Percentiles rank a stretch among this genome's conserved stretches.
Evolutionary conservation across 2,113 vertebrate species (phyloP).

Genomic region (Myotis yumanensis): DNA sequence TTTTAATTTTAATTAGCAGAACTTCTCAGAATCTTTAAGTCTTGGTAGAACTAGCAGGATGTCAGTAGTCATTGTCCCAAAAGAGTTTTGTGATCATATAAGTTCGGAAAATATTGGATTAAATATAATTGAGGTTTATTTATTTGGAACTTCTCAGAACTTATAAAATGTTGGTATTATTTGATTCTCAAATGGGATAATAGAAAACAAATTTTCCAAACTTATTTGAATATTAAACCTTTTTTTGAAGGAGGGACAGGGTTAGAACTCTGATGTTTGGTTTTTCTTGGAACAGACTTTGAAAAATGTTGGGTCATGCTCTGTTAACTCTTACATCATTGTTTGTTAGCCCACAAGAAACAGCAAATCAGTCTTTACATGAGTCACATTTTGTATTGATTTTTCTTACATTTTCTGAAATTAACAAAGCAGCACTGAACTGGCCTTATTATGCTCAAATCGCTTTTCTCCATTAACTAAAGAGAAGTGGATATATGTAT

Average conservation of each 20-base stretch:
- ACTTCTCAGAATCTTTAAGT: background rate
- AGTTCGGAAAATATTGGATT: background rate
- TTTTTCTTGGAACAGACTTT: background rate
- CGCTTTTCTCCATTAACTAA: background rate
- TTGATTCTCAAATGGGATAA: background rate
- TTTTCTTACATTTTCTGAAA: background rate
- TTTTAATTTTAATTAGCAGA: slow-evolving; percentile 22
- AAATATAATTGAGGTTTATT: slow-evolving; percentile 11
- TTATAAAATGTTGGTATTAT: slow-evolving; percentile 1
- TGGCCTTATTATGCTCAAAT: background rate
- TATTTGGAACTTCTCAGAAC: background rate
- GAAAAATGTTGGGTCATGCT: background rate
- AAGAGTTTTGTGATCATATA: background rate
- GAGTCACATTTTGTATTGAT: background rate
- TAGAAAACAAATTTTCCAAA: background rate
- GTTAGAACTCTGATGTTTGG: background rate
- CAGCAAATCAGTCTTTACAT: background rate
- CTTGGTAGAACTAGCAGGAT: background rate
- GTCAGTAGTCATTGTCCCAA: background rate
- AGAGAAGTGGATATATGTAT: background rate
- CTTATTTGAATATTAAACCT: background rate
- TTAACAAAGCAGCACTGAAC: background rate
- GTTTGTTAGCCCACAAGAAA: background rate
- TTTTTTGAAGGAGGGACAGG: background rate
- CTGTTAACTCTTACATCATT: background rate